Evolutionary conservation across 2,113 vertebrate genomes (phyloP).

Genomic region (Alces alces): DNA sequence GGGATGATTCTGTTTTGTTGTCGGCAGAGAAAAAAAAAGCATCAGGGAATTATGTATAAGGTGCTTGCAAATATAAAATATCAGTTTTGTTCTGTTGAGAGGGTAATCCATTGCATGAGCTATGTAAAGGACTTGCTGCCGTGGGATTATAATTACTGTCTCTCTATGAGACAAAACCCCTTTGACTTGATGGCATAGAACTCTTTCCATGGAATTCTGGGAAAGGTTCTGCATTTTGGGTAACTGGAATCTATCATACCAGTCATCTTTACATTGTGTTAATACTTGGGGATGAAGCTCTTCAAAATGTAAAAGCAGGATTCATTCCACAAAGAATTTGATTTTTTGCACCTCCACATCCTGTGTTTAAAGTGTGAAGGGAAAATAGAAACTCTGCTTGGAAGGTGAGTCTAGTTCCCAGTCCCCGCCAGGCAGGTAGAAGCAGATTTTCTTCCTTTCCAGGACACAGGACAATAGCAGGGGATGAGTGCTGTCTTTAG

Average conservation of each 20-base stretch:
- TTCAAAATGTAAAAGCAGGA: conserved; percentile 1
- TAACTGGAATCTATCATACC: background rate
- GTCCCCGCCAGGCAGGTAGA: background rate
- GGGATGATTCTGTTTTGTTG: conserved; percentile 55
- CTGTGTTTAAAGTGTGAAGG: background rate
- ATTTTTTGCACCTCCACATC: background rate
- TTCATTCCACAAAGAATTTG: background rate
- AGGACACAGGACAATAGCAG: background rate
- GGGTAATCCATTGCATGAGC: conserved; percentile 29
- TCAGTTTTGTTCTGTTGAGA: conserved; percentile 67
- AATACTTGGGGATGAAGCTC: background rate
- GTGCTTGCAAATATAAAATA: conserved; percentile 68
- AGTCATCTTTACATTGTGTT: background rate
- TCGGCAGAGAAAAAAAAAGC: background rate
- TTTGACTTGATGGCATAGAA: conserved; percentile 49
- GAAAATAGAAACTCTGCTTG: background rate
- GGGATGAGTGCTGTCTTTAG: background rate
- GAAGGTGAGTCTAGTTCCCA: background rate
- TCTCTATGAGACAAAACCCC: conserved; percentile 24
- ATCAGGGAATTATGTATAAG: conserved; percentile 56
- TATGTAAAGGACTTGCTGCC: background rate
- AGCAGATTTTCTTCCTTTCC: background rate
- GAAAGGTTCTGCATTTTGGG: conserved; percentile 7
- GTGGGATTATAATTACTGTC: conserved; percentile 28
- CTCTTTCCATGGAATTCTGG: background rate